Percentiles rank a stretch among this genome's conserved stretches.
Conservation (phyloP, 1,140 invertebrate species). For the Antheraea mylitta region DNA sequence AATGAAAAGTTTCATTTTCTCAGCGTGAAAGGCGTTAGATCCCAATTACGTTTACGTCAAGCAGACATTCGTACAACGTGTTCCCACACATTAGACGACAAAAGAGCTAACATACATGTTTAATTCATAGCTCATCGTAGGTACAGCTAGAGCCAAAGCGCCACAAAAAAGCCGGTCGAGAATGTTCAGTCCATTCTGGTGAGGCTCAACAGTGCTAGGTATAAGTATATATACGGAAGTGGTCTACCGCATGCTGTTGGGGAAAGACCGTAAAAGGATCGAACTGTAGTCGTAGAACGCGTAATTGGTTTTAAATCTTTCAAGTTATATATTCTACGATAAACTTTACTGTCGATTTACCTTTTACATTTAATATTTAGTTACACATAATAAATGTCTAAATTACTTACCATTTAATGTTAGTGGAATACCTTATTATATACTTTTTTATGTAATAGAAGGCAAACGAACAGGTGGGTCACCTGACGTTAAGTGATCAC, state of each 20-base stretch:
- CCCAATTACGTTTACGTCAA: constrained; percentile 6
- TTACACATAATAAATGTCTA: no score
- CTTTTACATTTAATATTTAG: no score
- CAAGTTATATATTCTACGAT: not conserved
- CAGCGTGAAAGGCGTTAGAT: not conserved
- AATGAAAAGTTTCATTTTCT: no score
- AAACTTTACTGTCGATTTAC: not conserved
- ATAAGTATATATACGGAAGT: constrained; percentile 21
- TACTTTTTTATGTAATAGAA: no score
- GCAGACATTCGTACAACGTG: constrained; percentile 10
- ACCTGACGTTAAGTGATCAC: no score
- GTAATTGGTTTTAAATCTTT: not conserved
- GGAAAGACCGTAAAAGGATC: not conserved
- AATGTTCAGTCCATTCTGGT: constrained; percentile 51
- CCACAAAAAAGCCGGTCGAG: constrained; percentile 31
- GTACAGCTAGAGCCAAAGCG: constrained; percentile 33
- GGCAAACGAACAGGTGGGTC: no score
- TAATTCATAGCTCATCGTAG: constrained; percentile 49
- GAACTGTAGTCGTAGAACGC: not conserved
- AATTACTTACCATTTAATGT: no score
- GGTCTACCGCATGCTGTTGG: constrained; percentile 16
- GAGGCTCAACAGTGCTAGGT: constrained; percentile 32
- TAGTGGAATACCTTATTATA: no score
- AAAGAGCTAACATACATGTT: constrained; percentile 35
- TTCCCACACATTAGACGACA: constrained; percentile 40